Evolutionary conservation across 2,113 vertebrate genomes (phyloP).

Genomic region (Thunnus maccoyii): DNA sequence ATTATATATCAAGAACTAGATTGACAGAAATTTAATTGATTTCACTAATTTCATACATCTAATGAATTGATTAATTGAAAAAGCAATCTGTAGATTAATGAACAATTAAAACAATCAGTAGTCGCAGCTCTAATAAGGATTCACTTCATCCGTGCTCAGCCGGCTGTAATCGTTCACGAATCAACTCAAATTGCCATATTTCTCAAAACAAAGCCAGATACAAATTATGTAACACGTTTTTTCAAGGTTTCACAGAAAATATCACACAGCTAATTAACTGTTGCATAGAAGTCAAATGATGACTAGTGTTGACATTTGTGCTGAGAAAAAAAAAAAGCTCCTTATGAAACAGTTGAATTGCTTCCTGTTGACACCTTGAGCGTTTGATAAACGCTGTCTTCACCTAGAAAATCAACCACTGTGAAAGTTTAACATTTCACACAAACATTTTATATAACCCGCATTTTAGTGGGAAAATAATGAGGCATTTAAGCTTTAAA

Average conservation of each 20-base stretch:
- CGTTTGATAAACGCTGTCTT: background rate
- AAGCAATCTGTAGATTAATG: slow-evolving; percentile 56
- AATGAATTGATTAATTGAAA: slow-evolving; percentile 33
- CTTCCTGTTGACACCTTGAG: background rate
- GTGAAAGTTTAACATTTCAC: background rate
- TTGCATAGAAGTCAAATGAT: slow-evolving; percentile 40
- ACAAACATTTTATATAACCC: background rate
- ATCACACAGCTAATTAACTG: slow-evolving; percentile 64
- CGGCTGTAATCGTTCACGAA: slow-evolving; percentile 48
- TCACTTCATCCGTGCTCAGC: slow-evolving; percentile 51
- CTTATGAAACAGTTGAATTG: slow-evolving; percentile 11
- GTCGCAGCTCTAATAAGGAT: slow-evolving; percentile 49
- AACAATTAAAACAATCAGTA: slow-evolving; percentile 57
- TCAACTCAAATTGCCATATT: slow-evolving; percentile 48
- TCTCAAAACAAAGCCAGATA: slow-evolving; percentile 34
- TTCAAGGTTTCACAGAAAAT: slow-evolving; percentile 55
- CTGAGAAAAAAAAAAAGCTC: slow-evolving; percentile 20
- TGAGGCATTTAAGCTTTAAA: background rate
- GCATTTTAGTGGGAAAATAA: background rate
- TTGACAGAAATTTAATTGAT: slow-evolving; percentile 32
- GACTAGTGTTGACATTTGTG: slow-evolving; percentile 59
- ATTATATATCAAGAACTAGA: slow-evolving; percentile 18
- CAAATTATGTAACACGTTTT: slow-evolving; percentile 33
- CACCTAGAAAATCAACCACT: background rate
- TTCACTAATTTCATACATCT: slow-evolving; percentile 25